Evolutionary conservation across 1,140 invertebrate species (phyloP).

Genomic region (Metaphire vulgaris): DNA sequence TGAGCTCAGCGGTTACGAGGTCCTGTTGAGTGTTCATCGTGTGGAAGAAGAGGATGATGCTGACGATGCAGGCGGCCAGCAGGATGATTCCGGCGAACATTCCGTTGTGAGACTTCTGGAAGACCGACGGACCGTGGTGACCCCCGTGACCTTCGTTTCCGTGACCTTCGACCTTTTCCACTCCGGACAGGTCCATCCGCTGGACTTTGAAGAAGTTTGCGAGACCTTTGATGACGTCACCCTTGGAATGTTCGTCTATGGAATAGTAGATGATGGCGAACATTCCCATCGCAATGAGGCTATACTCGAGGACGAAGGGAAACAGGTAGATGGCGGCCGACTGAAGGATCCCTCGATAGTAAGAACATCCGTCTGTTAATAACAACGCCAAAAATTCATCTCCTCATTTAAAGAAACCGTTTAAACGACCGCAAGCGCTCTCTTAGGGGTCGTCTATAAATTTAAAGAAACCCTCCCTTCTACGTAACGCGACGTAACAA

Average conservation of each 20-base stretch:
- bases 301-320: constrained; percentile 30
- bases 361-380: neutral
- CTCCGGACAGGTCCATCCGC: neutral
- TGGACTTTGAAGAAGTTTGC: constrained; percentile 18
- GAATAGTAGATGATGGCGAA: constrained; percentile 17
- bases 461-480: too few species aligned
- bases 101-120: constrained; percentile 25
- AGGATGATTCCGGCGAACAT: constrained; percentile 24
- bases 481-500: too few species aligned
- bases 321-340: constrained; percentile 23
- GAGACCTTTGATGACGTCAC: constrained; percentile 14
- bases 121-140: constrained; percentile 8
- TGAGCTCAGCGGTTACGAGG: neutral
- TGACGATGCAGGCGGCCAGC: constrained; percentile 18
- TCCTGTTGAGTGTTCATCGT: neutral
- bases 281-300: constrained; percentile 9
- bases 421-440: too few species aligned
- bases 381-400: too few species aligned
- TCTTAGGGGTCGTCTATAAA: too few species aligned
- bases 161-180: constrained; percentile 4
- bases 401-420: too few species aligned
- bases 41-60: constrained; percentile 24
- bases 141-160: neutral
- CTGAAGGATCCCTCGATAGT: neutral
- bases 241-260: neutral